These are phyloP conservation scores for Siderastrea siderea DNA, from an alignment of 92 coral and sea anemone genomes.

Conservation along the genomic window DNA sequence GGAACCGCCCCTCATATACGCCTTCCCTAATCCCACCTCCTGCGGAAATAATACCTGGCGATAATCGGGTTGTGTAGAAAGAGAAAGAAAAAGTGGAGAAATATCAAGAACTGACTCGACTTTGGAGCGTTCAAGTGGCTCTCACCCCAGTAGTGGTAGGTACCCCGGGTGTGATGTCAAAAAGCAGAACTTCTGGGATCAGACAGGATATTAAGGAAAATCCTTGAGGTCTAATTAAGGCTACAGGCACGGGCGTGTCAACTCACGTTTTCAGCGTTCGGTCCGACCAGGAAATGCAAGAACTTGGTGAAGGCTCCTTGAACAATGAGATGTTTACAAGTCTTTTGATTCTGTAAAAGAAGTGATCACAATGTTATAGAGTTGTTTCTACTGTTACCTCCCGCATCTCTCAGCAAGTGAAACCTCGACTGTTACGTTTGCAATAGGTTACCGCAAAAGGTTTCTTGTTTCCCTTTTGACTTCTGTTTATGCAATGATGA, in stretches of 20 bases:
- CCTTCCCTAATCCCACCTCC: background rate
- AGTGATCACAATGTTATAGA: background rate
- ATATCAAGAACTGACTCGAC: background rate
- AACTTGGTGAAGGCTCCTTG: slow-evolving; percentile 82
- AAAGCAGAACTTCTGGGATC: slow-evolving; percentile 36
- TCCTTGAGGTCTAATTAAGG: too few relatives aligned
- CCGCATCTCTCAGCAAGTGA: too few relatives aligned
- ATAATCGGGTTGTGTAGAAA: background rate
- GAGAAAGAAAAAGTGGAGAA: slow-evolving; percentile 1
- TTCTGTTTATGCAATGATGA: too few relatives aligned
- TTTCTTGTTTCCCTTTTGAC: too few relatives aligned
- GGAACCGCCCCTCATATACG: too few relatives aligned
- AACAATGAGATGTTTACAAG: slow-evolving; percentile 82
- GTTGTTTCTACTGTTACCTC: background rate
- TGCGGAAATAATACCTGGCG: background rate
- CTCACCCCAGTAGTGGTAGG: slow-evolving; percentile 6
- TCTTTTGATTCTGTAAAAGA: slow-evolving; percentile 73
- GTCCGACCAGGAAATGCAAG: slow-evolving; percentile 84
- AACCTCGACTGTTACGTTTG: too few relatives aligned
- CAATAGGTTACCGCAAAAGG: too few relatives aligned
- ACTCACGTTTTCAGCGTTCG: slow-evolving; percentile 83
- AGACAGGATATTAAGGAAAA: background rate
- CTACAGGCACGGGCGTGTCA: too few relatives aligned
- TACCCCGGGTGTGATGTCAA: slow-evolving; percentile 19
- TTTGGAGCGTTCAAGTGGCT: background rate